Percentiles rank a stretch among this genome's conserved stretches.
phyloP scores from a whole-genome alignment of 2,888 invertebrate genomes.

The Clepsis dumicolana region DNA sequence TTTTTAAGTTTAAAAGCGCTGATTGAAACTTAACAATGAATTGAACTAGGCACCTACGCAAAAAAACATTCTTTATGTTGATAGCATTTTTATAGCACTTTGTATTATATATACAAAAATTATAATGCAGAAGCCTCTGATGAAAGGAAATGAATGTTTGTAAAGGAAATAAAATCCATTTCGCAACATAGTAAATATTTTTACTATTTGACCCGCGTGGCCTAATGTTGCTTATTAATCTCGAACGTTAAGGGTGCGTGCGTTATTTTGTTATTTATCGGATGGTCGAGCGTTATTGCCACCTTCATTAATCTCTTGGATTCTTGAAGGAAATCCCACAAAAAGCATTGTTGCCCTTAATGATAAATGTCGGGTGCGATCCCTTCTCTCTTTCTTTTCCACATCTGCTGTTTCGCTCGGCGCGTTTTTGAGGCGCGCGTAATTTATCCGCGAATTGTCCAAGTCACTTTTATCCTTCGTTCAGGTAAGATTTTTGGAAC shows the following conservation, averaged over 20 bases:
- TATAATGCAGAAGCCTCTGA: neutral
- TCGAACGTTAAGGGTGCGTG: slow-evolving; percentile 69
- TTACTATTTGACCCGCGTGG: slow-evolving; percentile 52
- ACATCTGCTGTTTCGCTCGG: slow-evolving; percentile 54
- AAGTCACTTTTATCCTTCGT: slow-evolving; percentile 71
- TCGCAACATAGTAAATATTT: slow-evolving; percentile 41
- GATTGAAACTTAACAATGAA: neutral
- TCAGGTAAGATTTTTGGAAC: slow-evolving; percentile 52
- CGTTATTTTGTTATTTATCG: slow-evolving; percentile 83
- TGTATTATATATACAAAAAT: no score
- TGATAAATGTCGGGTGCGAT: slow-evolving; percentile 74
- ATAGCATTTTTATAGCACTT: neutral
- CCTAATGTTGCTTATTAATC: slow-evolving; percentile 75
- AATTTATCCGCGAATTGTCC: slow-evolving; percentile 75
- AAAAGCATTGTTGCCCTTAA: slow-evolving; percentile 81
- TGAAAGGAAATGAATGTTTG: neutral
- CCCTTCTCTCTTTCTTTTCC: slow-evolving; percentile 50
- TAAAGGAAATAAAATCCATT: slow-evolving; percentile 13
- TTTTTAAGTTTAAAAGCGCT: neutral
- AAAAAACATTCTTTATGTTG: neutral
- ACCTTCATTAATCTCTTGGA: slow-evolving; percentile 81
- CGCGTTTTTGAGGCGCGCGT: slow-evolving; percentile 70
- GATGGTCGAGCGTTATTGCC: slow-evolving; percentile 77
- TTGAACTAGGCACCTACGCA: neutral
- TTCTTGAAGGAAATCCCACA: slow-evolving; percentile 81